Evolutionary conservation across 2,888 invertebrate genomes (phyloP).

Genomic region (Arge pagana): DNA sequence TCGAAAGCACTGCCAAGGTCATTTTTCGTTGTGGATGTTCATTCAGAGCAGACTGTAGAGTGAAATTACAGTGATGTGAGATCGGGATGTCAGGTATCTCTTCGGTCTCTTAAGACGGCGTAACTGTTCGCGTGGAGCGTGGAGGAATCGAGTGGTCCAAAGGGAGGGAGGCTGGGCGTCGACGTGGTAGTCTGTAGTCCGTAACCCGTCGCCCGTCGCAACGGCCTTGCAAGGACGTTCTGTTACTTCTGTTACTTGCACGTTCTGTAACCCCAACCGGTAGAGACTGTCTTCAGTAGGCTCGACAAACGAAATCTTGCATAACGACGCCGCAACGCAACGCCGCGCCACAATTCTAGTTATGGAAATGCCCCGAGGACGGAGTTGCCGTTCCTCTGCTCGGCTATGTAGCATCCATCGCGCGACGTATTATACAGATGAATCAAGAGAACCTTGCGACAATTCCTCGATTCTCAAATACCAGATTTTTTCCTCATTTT

Average conservation of each 20-base stretch:
- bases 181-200: too few species aligned
- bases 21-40: too few species aligned
- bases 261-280: conserved; percentile 26
- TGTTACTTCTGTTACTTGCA: conserved; percentile 35
- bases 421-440: not conserved
- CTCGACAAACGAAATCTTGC: conserved; percentile 38
- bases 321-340: conserved; percentile 33
- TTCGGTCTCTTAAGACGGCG: too few species aligned
- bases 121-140: conserved; percentile 10
- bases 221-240: conserved; percentile 51
- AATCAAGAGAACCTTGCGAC: conserved; percentile 1
- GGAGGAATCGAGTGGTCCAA: conserved; percentile 11
- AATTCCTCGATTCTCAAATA: too few species aligned
- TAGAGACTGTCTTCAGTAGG: conserved; percentile 4
- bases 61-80: too few species aligned
- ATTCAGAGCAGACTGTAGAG: too few species aligned
- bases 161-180: conserved; percentile 37
- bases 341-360: conserved; percentile 23
- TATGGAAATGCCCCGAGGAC: conserved; percentile 26
- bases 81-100: too few species aligned
- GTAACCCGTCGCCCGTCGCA: conserved; percentile 35
- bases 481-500: too few species aligned
- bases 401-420: conserved; percentile 1
- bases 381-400: not conserved
- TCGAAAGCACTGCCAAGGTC: too few species aligned